These are phyloP conservation scores for Cepaea hortensis DNA, from an alignment of 2,888 invertebrate genomes.

Conservation along the genomic window DNA sequence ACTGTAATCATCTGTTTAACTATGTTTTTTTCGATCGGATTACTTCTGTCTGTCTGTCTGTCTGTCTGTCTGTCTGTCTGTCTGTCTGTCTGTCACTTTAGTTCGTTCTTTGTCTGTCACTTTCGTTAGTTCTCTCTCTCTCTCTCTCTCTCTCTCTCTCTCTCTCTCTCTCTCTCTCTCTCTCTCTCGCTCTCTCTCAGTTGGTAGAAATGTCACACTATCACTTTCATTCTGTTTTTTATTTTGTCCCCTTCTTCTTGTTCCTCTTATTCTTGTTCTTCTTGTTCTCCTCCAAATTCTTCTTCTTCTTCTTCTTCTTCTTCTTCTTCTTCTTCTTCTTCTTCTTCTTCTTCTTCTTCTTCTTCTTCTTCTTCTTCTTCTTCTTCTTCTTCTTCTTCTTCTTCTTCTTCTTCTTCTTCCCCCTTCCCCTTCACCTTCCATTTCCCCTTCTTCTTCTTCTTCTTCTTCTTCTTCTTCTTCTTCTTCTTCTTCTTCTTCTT, in stretches of 20 bases:
- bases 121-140: no score
- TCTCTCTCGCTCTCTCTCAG: conserved; percentile 10
- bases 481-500: not conserved
- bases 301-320: not conserved
- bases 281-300: not conserved
- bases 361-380: not conserved
- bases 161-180: not conserved
- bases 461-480: not conserved
- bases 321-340: not conserved
- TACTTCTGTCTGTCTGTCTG: no score
- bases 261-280: not conserved
- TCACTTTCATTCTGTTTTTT: not conserved
- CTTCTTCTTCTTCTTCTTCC: not conserved
- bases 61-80: no score
- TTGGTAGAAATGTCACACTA: not conserved
- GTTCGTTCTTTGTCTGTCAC: not conserved
- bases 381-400: not conserved
- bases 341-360: not conserved
- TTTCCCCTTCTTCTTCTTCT: not conserved
- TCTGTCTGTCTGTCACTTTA: not conserved
- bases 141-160: no score
- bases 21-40: no score
- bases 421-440: not conserved
- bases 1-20: not conserved
- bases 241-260: not conserved